phyloP scores from a whole-genome alignment of 2,797 vertebrate genomes.

The Dermochelys coriacea region DNA sequence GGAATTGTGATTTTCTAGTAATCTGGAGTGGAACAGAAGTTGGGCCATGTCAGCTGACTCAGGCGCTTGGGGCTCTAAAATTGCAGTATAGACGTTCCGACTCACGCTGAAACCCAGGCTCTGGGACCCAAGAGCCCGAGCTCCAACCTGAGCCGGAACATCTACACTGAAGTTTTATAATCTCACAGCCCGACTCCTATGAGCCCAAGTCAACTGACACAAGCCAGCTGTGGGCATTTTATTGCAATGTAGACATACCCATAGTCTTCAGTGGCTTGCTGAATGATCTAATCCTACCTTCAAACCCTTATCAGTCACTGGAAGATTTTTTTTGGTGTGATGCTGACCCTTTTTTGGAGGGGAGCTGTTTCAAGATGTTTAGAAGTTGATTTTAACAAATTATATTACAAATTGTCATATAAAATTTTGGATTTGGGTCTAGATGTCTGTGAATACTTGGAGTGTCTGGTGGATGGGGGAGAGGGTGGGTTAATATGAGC shows the following conservation, averaged over 20 bases:
- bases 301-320: background rate
- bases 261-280: accelerated
- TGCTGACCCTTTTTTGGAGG: background rate
- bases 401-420: accelerated
- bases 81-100: background rate
- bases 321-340: background rate
- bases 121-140: no score
- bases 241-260: no score
- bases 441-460: background rate
- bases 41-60: background rate
- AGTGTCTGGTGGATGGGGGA: background rate
- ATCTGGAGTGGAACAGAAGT: background rate
- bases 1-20: background rate
- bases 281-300: background rate
- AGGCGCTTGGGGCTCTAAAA: background rate
- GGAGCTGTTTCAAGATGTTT: background rate
- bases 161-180: background rate
- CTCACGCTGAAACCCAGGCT: background rate
- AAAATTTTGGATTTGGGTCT: background rate
- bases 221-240: background rate
- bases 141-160: background rate
- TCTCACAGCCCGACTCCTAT: background rate
- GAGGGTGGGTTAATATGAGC: no score
- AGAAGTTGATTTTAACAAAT: background rate
- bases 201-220: background rate